Base-by-base conservation (phyloP, 2,888 invertebrate species). In the Sepiola atlantica region DNA sequence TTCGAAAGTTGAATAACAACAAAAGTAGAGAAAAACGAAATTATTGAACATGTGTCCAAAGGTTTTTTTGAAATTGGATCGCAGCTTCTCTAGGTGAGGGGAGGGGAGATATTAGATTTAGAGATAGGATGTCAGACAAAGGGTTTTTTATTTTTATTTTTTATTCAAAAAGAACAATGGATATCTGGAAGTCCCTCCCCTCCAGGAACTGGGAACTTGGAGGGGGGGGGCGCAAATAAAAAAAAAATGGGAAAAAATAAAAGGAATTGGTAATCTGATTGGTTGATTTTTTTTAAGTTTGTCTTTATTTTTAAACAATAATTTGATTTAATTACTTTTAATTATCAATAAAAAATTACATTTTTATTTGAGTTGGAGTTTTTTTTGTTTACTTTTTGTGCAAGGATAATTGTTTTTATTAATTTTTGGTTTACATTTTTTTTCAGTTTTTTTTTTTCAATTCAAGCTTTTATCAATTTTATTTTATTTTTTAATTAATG, bases 31-130 rank as follows among this genome's bases (percentile, higher is more conserved):
- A n/a, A 45, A 45, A 45, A 45, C n/a, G n/a, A 77, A 77, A 77
- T 77, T 77, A 77, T 77, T 77, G 77, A 77, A 77, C 77, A 77
- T 77, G 77, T 77, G 77, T 77, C 77, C 77, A 77, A 77, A 77
- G n/a, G n/a, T 77, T 77, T 45, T 45, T 45, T 77, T 77, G 77
- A 77, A 77, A 77, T 77, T 77, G 77, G 77, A 77, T 77, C 77
- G n/a, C n/a, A n/a, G 77, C n/a, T n/a, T 77, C n/a, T n/a, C n/a
- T 77, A 16, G 77, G 77, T 77, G 77, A n/a, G 77, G n/a, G 45
- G 8, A n/a, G n/a, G n/a, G 45, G 77, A 14, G 77, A 77, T 77
- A 77, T 77, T 77, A 77, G n/a, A 77, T 77, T 77, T 77, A 77
- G 77, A n/a, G 77, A 77, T n/a, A 77, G 77, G 77, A 77, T 77